phyloP scores from a whole-genome alignment of 2,113 vertebrate species.

The Neotoma lepida region DNA sequence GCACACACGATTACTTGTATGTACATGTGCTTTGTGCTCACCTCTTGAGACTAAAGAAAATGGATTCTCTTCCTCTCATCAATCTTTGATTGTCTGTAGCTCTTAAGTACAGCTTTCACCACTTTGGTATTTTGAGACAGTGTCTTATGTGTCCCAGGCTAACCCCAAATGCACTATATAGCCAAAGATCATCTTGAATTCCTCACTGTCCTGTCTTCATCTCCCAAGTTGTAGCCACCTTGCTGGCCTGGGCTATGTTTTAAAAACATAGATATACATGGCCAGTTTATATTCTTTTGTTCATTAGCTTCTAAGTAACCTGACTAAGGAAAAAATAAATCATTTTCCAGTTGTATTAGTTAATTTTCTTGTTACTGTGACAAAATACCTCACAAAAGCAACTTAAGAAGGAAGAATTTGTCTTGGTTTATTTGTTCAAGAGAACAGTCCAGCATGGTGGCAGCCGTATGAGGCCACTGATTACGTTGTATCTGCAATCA shows the following conservation, averaged over 20 bases:
- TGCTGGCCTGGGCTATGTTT: neutral
- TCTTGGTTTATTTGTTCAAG: neutral
- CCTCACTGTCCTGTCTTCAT: neutral
- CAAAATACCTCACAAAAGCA: neutral
- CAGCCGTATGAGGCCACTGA: neutral
- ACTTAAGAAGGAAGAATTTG: neutral
- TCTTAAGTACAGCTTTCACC: neutral
- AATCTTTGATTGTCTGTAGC: neutral
- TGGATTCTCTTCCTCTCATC: neutral
- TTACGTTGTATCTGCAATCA: neutral
- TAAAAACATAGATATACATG: neutral
- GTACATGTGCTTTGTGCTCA: neutral
- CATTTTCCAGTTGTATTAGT: constrained; percentile 49
- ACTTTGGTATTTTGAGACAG: neutral
- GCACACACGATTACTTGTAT: neutral
- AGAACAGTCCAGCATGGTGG: neutral
- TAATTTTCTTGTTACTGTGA: neutral
- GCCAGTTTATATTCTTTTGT: neutral
- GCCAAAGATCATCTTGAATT: neutral
- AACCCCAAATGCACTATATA: neutral
- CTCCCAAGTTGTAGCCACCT: neutral
- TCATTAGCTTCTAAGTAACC: constrained; percentile 91
- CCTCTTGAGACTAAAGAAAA: neutral
- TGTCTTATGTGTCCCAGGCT: neutral
- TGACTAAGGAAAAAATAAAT: constrained; percentile 91